These are phyloP conservation scores for Anser cygnoides DNA, from an alignment of 2,113 vertebrate species.

Conservation along the genomic window DNA sequence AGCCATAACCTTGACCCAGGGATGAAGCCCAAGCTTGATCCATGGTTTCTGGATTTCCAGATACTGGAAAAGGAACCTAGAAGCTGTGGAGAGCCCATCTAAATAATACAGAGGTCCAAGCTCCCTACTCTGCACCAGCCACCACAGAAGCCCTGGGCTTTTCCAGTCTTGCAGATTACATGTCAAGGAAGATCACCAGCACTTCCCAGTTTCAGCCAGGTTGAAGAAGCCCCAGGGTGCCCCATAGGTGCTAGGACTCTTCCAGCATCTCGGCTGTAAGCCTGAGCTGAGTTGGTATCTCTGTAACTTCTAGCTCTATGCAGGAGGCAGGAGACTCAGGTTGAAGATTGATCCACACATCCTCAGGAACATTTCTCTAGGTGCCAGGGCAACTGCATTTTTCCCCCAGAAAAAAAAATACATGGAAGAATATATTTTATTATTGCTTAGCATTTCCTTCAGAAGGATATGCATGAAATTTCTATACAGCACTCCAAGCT, in stretches of 20 bases:
- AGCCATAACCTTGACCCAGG: not conserved
- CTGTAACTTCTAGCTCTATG: not conserved
- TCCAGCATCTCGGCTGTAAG: not conserved
- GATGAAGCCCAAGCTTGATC: not conserved
- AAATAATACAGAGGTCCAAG: not conserved
- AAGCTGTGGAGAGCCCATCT: not conserved
- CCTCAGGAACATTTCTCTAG: not conserved
- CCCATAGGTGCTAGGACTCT: not conserved
- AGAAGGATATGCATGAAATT: not conserved
- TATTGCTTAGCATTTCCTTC: not conserved
- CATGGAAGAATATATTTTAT: not conserved
- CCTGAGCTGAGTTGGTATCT: not conserved
- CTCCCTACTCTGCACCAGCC: not conserved
- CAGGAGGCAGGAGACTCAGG: not conserved
- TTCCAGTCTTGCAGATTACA: not conserved
- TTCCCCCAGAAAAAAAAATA: not conserved
- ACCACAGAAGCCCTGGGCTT: not conserved
- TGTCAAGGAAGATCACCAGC: not conserved
- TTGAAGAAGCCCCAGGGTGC: not conserved
- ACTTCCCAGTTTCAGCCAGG: not conserved
- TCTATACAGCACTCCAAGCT: not conserved
- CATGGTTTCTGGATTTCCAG: not conserved
- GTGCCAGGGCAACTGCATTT: not conserved
- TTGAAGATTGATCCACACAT: not conserved
- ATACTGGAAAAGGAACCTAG: not conserved